Conservation (phyloP, 2,113 vertebrate genomes). For the Marmota monax region DNA sequence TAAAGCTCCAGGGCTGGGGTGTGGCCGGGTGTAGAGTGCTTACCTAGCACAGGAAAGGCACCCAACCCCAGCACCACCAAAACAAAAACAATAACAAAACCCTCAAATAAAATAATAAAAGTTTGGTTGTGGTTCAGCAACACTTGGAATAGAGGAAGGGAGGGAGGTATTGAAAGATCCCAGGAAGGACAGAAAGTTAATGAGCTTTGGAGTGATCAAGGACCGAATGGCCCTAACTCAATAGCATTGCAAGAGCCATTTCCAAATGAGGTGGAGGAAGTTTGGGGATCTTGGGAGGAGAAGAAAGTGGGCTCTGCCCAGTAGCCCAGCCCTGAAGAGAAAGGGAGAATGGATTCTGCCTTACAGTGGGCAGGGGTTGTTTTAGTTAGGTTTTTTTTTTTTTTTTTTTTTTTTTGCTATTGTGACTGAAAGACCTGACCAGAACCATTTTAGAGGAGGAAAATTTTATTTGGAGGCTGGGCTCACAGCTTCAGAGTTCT, state of each 20-base stretch:
- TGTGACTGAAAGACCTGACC: no score
- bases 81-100: no score
- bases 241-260: rapidly evolving
- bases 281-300: neutral
- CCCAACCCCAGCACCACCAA: no score
- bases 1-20: neutral
- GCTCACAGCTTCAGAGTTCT: no score
- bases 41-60: no score
- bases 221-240: neutral
- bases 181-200: neutral
- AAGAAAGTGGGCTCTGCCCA: neutral
- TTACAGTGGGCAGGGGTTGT: neutral
- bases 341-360: neutral
- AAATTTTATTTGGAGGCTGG: no score
- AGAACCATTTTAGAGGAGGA: no score
- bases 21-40: neutral
- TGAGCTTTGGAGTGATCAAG: neutral
- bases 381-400: no score
- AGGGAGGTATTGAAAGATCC: neutral
- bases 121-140: neutral
- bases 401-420: no score
- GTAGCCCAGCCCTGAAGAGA: neutral
- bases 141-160: neutral
- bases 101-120: neutral
- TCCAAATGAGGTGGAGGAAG: neutral